phyloP scores from a whole-genome alignment of 2,888 invertebrate genomes.

The Drosophila kuntzei region DNA sequence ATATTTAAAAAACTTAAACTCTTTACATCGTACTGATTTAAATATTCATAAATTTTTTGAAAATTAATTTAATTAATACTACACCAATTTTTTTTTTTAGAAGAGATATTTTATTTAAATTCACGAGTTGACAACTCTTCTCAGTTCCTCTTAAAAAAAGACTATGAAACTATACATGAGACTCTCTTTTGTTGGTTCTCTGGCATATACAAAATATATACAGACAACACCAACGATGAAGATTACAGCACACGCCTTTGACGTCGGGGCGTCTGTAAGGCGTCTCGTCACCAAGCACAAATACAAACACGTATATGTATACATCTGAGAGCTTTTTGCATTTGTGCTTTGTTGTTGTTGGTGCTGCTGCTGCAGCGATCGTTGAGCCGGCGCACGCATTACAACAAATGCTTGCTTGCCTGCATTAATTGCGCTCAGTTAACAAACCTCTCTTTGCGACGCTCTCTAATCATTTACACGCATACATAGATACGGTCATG shows the following conservation, averaged over 20 bases:
- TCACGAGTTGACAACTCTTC: no score
- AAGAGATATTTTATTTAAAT: no score
- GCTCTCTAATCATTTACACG: constrained; percentile 40
- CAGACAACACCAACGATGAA: constrained; percentile 12
- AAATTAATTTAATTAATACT: no score
- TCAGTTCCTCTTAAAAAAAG: constrained; percentile 12
- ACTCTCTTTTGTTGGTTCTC: constrained; percentile 15
- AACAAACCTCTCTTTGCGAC: constrained; percentile 14
- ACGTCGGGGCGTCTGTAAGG: constrained; percentile 67
- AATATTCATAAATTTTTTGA: no score
- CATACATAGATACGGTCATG: constrained; percentile 61
- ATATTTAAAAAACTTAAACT: no score
- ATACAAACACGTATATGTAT: constrained; percentile 23
- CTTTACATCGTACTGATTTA: no score
- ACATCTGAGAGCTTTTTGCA: constrained; percentile 50
- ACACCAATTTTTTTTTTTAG: no score
- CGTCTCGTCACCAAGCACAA: constrained; percentile 61
- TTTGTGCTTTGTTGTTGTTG: constrained; percentile 32
- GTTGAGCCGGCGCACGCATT: constrained; percentile 75
- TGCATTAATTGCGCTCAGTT: constrained; percentile 12
- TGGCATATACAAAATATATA: constrained; percentile 11
- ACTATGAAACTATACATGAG: constrained; percentile 2
- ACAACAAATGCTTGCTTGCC: constrained; percentile 38
- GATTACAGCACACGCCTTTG: constrained; percentile 57
- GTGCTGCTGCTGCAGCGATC: constrained; percentile 51